phyloP scores from a whole-genome alignment of 2,113 vertebrate species.

The Heliornis fulica region DNA sequence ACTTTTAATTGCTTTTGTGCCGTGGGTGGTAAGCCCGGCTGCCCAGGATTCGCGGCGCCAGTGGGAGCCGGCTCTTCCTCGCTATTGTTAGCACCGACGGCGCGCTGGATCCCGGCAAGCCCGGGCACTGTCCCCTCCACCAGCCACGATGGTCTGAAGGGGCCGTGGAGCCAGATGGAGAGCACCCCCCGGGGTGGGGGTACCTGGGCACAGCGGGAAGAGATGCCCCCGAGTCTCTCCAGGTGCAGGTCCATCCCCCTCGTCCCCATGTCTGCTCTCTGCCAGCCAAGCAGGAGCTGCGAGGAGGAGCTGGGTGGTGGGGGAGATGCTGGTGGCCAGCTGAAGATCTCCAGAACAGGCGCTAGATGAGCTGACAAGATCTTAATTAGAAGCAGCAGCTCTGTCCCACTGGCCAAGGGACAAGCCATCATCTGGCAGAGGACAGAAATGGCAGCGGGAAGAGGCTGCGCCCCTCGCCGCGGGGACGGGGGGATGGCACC shows the following conservation, averaged over 20 bases:
- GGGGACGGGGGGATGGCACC: not conserved
- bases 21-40: conserved; percentile 14
- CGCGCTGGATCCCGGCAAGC: not conserved
- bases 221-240: not conserved
- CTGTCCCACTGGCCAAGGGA: not conserved
- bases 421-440: not conserved
- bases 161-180: not conserved
- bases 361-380: not conserved
- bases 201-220: not conserved
- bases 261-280: not conserved
- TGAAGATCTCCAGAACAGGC: not conserved
- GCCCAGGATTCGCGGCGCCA: not conserved
- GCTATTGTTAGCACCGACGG: not conserved
- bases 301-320: not conserved
- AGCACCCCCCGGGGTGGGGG: not conserved
- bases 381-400: not conserved
- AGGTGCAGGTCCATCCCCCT: not conserved
- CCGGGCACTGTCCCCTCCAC: not conserved
- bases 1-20: conserved; percentile 61
- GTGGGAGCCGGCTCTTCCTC: not conserved
- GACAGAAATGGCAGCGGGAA: rapidly evolving
- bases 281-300: rapidly evolving
- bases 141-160: not conserved
- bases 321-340: not conserved
- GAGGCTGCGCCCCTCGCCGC: not conserved